These are phyloP conservation scores for Leucopsar rothschildi DNA, from an alignment of 2,113 vertebrate species.

Conservation along the genomic window DNA sequence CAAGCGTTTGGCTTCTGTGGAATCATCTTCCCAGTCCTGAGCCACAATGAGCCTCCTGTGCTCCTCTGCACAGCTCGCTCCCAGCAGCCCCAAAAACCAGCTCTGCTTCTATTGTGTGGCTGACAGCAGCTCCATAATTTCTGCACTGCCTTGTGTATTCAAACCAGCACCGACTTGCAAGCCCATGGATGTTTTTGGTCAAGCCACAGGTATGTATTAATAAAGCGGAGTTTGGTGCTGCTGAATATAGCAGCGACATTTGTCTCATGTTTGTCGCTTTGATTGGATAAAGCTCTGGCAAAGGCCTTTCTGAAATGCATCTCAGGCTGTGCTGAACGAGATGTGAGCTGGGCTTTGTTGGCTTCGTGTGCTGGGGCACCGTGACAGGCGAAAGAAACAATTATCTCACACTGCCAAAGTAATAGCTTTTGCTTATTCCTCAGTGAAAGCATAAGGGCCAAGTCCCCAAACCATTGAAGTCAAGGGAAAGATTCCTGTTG, in stretches of 20 bases:
- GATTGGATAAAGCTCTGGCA: neutral
- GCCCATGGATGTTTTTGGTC: neutral
- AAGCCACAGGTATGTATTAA: neutral
- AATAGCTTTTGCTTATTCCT: neutral
- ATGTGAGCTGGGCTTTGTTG: neutral
- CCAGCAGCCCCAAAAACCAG: neutral
- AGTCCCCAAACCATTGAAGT: neutral
- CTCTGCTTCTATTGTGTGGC: neutral
- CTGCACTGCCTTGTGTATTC: neutral
- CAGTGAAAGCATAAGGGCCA: neutral
- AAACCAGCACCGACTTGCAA: neutral
- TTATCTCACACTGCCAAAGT: neutral
- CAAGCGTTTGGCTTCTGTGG: neutral
- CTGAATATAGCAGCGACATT: neutral
- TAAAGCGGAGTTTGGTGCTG: neutral
- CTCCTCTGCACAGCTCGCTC: fast-evolving
- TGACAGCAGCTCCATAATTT: neutral
- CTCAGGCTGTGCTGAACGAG: neutral
- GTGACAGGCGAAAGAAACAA: neutral
- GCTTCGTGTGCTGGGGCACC: neutral
- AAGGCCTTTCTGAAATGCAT: neutral
- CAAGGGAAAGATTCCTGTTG: neutral
- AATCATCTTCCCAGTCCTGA: fast-evolving
- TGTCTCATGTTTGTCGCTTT: neutral
- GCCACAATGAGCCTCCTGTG: fast-evolving